These are phyloP conservation scores for Desoria tigrina DNA, from an alignment of 2,888 invertebrate species.

Conservation along the genomic window DNA sequence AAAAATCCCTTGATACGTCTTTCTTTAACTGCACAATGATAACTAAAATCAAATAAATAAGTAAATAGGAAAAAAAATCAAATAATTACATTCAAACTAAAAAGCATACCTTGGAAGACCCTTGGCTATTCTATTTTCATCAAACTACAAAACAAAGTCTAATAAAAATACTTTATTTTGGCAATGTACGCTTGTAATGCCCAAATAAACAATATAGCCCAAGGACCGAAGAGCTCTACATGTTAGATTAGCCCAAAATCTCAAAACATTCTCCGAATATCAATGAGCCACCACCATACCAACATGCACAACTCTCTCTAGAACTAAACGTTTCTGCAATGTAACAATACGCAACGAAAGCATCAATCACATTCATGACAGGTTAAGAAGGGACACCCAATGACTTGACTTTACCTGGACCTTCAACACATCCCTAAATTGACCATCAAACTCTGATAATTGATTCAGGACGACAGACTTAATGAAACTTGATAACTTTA, in stretches of 20 bases:
- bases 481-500: conserved; percentile 9
- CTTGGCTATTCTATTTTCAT: too few relatives aligned
- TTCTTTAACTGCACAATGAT: too few relatives aligned
- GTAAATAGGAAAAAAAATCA: too few relatives aligned
- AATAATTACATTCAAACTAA: too few relatives aligned
- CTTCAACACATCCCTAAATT: conserved; percentile 5
- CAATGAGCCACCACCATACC: not conserved
- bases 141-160: too few relatives aligned
- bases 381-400: not conserved
- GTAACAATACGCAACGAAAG: not conserved
- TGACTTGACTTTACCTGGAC: not conserved
- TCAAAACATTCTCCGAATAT: not conserved
- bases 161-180: too few relatives aligned
- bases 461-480: conserved; percentile 7
- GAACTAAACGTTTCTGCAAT: too few relatives aligned
- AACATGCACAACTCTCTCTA: not conserved
- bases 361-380: conserved; percentile 11
- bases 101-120: too few relatives aligned
- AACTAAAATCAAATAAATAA: too few relatives aligned
- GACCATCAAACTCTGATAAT: not conserved
- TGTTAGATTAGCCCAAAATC: conserved; percentile 3
- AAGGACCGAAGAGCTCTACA: conserved; percentile 11
- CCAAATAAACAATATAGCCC: conserved; percentile 18
- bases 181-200: conserved; percentile 14
- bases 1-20: too few relatives aligned